phyloP scores from a whole-genome alignment of 1,140 invertebrate genomes.

The Bombus superbus region DNA sequence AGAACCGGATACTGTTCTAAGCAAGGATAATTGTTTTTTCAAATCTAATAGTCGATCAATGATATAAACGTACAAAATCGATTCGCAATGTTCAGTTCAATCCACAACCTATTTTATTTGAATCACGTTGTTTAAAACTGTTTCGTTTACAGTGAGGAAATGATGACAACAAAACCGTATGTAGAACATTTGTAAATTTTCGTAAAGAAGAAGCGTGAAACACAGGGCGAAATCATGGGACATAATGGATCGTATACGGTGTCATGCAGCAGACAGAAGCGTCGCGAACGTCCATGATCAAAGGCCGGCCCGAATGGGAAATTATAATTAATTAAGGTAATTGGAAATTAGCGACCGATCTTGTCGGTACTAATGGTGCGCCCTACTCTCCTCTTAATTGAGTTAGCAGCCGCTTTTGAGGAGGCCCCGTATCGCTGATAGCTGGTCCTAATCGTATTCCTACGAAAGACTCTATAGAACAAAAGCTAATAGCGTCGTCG shows the following conservation, averaged over 20 bases:
- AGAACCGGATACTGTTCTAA: too few species aligned
- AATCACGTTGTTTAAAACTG: neutral
- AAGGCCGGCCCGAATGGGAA: conserved; percentile 79
- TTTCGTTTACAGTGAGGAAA: too few species aligned
- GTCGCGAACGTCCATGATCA: conserved; percentile 72
- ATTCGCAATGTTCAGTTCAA: too few species aligned
- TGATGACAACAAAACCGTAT: neutral
- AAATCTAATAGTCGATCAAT: neutral
- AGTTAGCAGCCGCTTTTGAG: conserved; percentile 80
- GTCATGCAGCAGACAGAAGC: conserved; percentile 47
- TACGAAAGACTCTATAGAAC: conserved; percentile 75
- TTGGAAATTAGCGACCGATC: conserved; percentile 82
- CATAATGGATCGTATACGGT: conserved; percentile 60
- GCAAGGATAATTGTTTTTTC: neutral
- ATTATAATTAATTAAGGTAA: conserved; percentile 81
- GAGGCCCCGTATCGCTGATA: conserved; percentile 79
- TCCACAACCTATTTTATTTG: neutral
- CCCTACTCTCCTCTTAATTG: conserved; percentile 75
- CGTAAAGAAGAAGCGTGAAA: conserved; percentile 32
- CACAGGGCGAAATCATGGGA: conserved; percentile 39
- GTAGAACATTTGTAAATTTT: conserved; percentile 11
- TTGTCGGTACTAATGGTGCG: conserved; percentile 77
- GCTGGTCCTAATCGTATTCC: conserved; percentile 79
- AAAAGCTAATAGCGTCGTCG: conserved; percentile 75
- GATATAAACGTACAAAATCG: too few species aligned